Conservation (phyloP, 2,797 vertebrate genomes). For the Myoxocephalus aenaeus region DNA sequence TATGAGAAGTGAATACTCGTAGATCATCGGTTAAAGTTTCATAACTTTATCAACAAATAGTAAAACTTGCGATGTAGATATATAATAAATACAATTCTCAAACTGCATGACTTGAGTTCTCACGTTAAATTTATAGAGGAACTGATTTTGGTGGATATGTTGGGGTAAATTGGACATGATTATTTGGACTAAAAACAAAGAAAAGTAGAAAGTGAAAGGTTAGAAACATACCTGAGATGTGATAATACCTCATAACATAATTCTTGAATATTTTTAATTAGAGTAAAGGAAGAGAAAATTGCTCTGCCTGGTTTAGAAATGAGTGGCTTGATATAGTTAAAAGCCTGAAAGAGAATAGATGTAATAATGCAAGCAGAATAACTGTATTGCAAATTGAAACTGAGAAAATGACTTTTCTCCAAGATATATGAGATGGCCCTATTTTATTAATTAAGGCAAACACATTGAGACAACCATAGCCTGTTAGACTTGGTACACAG, state of each 20-base stretch:
- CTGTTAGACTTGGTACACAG: not conserved
- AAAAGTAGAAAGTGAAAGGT: slow-evolving; percentile 18
- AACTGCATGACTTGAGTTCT: not conserved
- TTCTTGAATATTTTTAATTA: not conserved
- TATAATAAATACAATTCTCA: slow-evolving; percentile 4
- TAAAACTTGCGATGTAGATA: not conserved
- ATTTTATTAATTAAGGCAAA: not conserved
- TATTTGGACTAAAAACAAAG: slow-evolving; percentile 9
- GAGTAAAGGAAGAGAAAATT: slow-evolving; percentile 30
- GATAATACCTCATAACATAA: not conserved
- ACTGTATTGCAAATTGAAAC: not conserved
- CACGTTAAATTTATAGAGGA: not conserved
- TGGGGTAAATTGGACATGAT: not conserved
- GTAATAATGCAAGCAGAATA: not conserved
- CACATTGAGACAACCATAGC: not conserved
- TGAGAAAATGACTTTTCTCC: not conserved
- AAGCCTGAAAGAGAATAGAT: not conserved
- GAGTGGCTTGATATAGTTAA: not conserved
- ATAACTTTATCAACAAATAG: not conserved
- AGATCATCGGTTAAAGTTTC: accelerated
- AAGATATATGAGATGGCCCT: not conserved
- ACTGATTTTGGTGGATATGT: slow-evolving; percentile 9
- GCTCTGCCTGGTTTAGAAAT: not conserved
- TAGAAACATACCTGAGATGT: not conserved
- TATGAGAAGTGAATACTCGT: not conserved